Evolutionary conservation across 2,797 vertebrate species (phyloP).

Genomic region (Loriculus beryllinus): DNA sequence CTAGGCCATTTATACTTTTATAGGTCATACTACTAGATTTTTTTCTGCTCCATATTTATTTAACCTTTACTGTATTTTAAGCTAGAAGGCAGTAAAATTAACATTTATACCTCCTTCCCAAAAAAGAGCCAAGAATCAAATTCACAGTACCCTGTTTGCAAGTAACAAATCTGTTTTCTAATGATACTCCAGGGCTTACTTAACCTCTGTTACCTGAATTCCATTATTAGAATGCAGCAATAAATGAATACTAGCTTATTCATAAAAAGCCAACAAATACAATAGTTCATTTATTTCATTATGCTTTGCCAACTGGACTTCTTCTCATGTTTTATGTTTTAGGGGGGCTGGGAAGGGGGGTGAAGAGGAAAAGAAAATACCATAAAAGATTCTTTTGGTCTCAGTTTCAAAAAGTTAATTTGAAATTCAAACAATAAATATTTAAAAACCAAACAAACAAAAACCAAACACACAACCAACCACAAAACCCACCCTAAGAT

Average conservation of each 20-base stretch:
- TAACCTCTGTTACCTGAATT: constrained; percentile 70
- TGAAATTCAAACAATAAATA: not conserved
- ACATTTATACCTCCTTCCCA: constrained; percentile 67
- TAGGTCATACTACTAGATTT: constrained; percentile 55
- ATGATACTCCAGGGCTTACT: constrained; percentile 73
- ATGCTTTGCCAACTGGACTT: constrained; percentile 49
- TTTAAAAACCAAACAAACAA: not conserved
- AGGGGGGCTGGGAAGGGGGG: not conserved
- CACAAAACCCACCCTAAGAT: not conserved
- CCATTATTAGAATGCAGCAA: constrained; percentile 66
- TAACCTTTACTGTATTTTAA: constrained; percentile 77
- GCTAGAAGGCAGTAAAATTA: constrained; percentile 69
- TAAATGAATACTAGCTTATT: constrained; percentile 72
- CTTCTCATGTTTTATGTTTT: not conserved
- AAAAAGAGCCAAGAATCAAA: constrained; percentile 62
- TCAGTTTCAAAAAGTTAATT: not conserved
- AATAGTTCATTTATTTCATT: constrained; percentile 69
- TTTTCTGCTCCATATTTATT: constrained; percentile 73
- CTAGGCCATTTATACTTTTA: constrained; percentile 65
- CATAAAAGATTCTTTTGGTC: not conserved
- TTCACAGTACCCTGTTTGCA: constrained; percentile 63
- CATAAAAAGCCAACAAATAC: constrained; percentile 70
- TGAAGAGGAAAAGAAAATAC: constrained; percentile 1
- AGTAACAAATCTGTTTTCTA: constrained; percentile 73
- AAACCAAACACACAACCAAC: not conserved